These are phyloP conservation scores for Trachelus tabidus DNA, from an alignment of 2,888 invertebrate genomes.

Conservation along the genomic window DNA sequence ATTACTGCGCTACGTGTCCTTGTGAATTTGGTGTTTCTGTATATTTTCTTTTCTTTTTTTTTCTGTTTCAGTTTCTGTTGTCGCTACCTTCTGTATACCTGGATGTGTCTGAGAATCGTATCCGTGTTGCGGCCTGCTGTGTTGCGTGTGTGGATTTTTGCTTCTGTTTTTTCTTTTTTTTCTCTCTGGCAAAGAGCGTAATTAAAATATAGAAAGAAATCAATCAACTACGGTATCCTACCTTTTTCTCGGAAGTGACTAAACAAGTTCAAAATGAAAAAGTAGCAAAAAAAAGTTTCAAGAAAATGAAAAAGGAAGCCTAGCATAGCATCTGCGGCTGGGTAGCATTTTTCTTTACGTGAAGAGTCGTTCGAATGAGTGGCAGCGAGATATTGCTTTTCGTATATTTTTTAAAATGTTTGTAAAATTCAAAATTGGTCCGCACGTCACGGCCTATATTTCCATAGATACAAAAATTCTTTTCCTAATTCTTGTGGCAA, in stretches of 20 bases:
- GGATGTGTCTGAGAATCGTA: not conserved
- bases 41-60: not conserved
- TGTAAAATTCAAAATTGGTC: too few species aligned
- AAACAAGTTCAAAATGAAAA: constrained; percentile 18
- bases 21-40: not conserved
- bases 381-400: too few species aligned
- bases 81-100: not conserved
- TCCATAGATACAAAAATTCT: too few species aligned
- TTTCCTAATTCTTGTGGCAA: too few species aligned
- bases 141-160: not conserved
- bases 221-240: constrained; percentile 10
- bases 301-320: not conserved
- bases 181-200: not conserved
- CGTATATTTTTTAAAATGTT: not conserved
- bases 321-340: not conserved
- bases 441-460: too few species aligned
- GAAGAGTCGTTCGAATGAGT: not conserved
- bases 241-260: constrained; percentile 22
- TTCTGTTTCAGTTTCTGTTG: not conserved
- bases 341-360: not conserved
- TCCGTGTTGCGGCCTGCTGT: not conserved
- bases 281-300: constrained; percentile 3
- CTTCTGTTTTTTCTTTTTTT: not conserved
- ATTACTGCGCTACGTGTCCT: not conserved
- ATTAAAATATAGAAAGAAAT: not conserved